A percentile compares a stretch with the other conserved stretches of the same genome.
Evolutionary conservation across 2,888 invertebrate genomes (phyloP).

Genomic region (Formica aserva): DNA sequence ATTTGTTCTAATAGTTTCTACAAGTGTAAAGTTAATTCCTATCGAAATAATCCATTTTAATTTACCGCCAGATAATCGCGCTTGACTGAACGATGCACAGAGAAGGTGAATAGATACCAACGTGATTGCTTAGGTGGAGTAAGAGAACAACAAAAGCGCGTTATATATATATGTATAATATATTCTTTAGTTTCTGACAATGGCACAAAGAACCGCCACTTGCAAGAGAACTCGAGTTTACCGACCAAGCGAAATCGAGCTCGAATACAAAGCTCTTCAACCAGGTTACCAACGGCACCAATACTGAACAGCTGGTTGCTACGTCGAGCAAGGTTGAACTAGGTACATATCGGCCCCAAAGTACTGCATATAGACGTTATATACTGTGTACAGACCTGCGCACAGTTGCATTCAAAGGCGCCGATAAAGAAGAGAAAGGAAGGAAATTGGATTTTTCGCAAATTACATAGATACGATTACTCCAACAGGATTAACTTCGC

Average conservation of each 20-base stretch:
- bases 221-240: conserved; percentile 34
- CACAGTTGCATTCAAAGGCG: not conserved
- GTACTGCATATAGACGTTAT: not conserved
- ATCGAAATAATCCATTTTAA: not conserved
- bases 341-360: conserved; percentile 9
- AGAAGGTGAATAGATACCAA: not conserved
- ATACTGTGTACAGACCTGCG: not conserved
- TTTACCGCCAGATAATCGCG: not conserved
- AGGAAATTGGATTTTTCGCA: conserved; percentile 7
- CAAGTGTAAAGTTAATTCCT: not conserved
- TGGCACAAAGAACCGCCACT: conserved; percentile 50
- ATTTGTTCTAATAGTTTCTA: not conserved
- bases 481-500: not conserved
- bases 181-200: conserved; percentile 44
- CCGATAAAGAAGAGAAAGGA: not conserved
- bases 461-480: not conserved
- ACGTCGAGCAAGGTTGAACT: conserved; percentile 1
- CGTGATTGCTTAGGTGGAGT: not conserved
- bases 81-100: not conserved
- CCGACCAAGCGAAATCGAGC: conserved; percentile 28
- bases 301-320: conserved; percentile 34
- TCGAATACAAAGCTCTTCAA: conserved; percentile 24
- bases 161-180: not conserved
- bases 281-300: conserved; percentile 41
- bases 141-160: not conserved